Evolutionary conservation across 2,888 invertebrate genomes (phyloP).

Genomic region (Cosmia pyralina): DNA sequence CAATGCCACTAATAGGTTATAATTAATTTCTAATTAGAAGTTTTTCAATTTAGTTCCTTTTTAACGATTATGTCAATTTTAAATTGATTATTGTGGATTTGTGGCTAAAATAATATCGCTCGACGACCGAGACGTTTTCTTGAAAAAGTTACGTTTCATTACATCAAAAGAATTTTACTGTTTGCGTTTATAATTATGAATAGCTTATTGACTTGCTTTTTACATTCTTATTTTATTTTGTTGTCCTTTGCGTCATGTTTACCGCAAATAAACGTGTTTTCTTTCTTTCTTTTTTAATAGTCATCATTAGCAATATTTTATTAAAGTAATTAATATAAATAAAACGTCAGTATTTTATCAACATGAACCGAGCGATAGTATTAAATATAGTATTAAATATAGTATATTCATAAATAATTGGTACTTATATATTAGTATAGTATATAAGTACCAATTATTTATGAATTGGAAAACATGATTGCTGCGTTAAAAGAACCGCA

Average conservation of each 20-base stretch:
- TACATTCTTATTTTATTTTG: too few species aligned
- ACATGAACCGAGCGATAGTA: neutral
- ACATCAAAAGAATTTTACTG: neutral
- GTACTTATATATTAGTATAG: too few species aligned
- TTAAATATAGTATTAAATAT: too few species aligned
- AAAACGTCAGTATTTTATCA: neutral
- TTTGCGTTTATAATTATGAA: neutral
- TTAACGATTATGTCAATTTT: too few species aligned
- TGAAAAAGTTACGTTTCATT: conserved; percentile 9
- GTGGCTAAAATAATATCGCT: neutral
- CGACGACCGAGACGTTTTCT: neutral
- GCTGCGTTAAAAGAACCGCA: conserved; percentile 17
- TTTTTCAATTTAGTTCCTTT: neutral
- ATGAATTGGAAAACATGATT: neutral
- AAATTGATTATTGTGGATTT: too few species aligned
- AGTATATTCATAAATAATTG: too few species aligned
- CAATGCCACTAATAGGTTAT: neutral
- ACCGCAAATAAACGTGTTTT: too few species aligned
- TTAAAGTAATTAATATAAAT: neutral
- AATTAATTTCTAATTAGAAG: neutral
- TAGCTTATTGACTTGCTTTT: too few species aligned
- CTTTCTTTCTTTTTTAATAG: too few species aligned
- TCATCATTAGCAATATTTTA: neutral
- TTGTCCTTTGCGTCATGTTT: too few species aligned
- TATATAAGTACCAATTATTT: neutral